Conservation (phyloP, 2,888 invertebrate species). For the Hedychridium roseum region DNA sequence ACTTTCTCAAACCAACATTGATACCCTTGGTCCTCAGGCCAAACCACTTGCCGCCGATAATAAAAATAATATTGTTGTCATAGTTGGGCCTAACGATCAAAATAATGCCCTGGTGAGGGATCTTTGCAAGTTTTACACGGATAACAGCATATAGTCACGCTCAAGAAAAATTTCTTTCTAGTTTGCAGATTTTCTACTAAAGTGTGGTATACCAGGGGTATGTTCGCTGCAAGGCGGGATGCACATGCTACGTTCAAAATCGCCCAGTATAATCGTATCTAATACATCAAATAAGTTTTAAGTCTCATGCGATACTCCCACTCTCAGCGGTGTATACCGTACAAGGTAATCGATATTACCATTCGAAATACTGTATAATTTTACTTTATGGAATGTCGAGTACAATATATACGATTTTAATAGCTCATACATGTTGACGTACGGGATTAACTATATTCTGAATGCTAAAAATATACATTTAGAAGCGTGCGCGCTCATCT, state of each 20-base stretch:
- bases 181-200: conserved; percentile 88
- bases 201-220: conserved; percentile 79
- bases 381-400: background rate
- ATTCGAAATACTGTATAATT: no score
- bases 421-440: no score
- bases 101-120: conserved; percentile 75
- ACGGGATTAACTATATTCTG: no score
- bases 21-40: conserved; percentile 74
- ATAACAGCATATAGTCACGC: no score
- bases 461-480: no score
- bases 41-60: conserved; percentile 70
- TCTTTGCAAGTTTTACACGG: background rate
- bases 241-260: conserved; percentile 75
- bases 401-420: background rate
- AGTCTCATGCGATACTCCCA: no score
- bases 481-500: no score
- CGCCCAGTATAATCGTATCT: conserved; percentile 68
- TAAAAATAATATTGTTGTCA: conserved; percentile 74
- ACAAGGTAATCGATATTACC: background rate
- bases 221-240: conserved; percentile 90
- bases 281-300: conserved; percentile 32
- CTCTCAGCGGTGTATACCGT: background rate
- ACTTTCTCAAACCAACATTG: conserved; percentile 74
- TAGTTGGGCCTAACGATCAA: conserved; percentile 82
- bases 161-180: conserved; percentile 64